Conservation (phyloP, 2,797 vertebrate genomes). For the Enteromius viviparus region DNA sequence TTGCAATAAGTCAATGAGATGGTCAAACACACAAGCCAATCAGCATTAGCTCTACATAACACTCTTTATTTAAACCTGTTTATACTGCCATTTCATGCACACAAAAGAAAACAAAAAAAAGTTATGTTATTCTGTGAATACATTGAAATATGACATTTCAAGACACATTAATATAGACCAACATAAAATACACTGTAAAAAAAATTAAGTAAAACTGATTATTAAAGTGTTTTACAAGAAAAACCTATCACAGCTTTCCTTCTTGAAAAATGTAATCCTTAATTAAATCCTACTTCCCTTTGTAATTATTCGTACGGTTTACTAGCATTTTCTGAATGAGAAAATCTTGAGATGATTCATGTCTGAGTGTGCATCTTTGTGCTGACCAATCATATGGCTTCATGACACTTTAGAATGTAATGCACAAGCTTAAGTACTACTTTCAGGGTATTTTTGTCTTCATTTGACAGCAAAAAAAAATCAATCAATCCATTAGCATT, state of each 20-base stretch:
- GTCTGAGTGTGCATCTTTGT: neutral
- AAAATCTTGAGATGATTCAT: neutral
- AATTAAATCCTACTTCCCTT: neutral
- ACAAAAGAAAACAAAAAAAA: neutral
- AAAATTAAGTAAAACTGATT: neutral
- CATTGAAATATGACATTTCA: neutral
- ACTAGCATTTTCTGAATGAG: neutral
- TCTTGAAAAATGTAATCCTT: neutral
- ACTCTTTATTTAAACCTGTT: neutral
- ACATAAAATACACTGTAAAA: neutral
- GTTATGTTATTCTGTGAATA: neutral
- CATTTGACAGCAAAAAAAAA: neutral
- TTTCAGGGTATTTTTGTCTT: neutral
- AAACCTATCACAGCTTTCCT: neutral
- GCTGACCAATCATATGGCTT: neutral
- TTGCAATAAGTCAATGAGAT: conserved; percentile 21
- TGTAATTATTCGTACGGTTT: neutral
- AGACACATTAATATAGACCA: neutral
- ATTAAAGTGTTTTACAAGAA: neutral
- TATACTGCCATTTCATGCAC: neutral
- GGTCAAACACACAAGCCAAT: neutral
- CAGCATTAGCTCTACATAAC: neutral
- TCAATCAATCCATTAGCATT: neutral
- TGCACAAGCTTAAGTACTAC: neutral
- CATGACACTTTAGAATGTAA: neutral